Evolutionary conservation across 2,888 invertebrate species (phyloP).

Genomic region (Spialia ferax): DNA sequence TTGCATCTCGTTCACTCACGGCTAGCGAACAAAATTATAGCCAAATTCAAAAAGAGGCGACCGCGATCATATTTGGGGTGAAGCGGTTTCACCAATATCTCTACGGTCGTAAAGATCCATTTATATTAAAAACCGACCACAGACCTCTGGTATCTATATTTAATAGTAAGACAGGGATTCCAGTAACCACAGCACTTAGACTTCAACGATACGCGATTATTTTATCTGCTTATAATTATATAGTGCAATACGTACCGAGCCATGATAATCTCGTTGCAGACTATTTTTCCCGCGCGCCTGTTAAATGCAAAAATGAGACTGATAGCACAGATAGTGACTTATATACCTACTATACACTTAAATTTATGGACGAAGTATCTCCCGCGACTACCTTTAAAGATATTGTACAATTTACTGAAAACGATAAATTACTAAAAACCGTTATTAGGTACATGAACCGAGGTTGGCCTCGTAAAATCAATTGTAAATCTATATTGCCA

Average conservation of each 20-base stretch:
- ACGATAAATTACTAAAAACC: slow-evolving; percentile 38
- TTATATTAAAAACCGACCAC: slow-evolving; percentile 45
- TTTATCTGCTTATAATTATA: not conserved
- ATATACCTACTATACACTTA: slow-evolving; percentile 1
- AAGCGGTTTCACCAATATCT: slow-evolving; percentile 47
- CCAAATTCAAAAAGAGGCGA: slow-evolving; percentile 47
- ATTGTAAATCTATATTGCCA: slow-evolving; percentile 36
- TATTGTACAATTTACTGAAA: slow-evolving; percentile 32
- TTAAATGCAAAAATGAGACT: not conserved
- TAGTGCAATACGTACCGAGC: not conserved
- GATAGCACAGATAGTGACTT: slow-evolving; percentile 26
- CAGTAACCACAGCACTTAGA: not conserved
- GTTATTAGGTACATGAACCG: slow-evolving; percentile 43
- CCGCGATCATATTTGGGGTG: slow-evolving; percentile 45
- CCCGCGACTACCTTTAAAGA: slow-evolving; percentile 34
- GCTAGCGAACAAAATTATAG: slow-evolving; percentile 43
- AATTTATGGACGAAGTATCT: not conserved
- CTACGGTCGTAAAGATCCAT: slow-evolving; percentile 44
- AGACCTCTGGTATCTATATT: slow-evolving; percentile 43
- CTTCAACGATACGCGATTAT: not conserved
- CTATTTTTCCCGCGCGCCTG: not conserved
- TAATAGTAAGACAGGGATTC: not conserved
- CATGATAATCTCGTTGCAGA: not conserved
- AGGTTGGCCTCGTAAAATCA: slow-evolving; percentile 46
- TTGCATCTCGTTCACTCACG: slow-evolving; percentile 26